These are phyloP conservation scores for Iguana delicatissima DNA, from an alignment of 2,797 vertebrate genomes.

Conservation along the genomic window DNA sequence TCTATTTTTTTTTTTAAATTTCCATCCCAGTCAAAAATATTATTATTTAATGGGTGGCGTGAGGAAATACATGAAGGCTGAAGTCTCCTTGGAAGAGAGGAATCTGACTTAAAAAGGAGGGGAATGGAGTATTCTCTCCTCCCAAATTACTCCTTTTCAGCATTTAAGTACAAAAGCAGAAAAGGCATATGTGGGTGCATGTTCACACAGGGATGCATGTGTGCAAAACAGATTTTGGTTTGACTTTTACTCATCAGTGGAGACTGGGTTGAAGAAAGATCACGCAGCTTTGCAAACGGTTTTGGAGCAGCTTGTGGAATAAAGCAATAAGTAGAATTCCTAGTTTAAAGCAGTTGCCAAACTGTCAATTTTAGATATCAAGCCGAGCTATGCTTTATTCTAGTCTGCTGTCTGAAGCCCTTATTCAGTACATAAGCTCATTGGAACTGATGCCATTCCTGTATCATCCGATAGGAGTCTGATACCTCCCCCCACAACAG, in stretches of 20 bases:
- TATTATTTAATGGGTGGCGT: slow-evolving; percentile 34
- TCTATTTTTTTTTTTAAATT: slow-evolving; percentile 57
- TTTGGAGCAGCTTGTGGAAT: slow-evolving; percentile 64
- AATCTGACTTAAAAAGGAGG: slow-evolving; percentile 46
- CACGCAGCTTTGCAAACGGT: slow-evolving; percentile 67
- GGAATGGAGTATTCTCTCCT: slow-evolving; percentile 40
- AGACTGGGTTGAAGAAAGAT: slow-evolving; percentile 53
- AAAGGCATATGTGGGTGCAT: background rate
- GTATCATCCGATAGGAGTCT: background rate
- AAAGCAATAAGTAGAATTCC: slow-evolving; percentile 72
- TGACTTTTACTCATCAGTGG: slow-evolving; percentile 41
- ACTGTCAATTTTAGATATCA: slow-evolving; percentile 64
- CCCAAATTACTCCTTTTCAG: slow-evolving; percentile 46
- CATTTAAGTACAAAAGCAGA: slow-evolving; percentile 50
- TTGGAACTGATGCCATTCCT: background rate
- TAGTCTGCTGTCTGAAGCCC: slow-evolving; percentile 15
- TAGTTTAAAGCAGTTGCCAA: slow-evolving; percentile 61
- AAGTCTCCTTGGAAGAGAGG: slow-evolving; percentile 60
- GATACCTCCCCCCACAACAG: background rate
- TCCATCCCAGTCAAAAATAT: slow-evolving; percentile 73
- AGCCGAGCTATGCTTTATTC: slow-evolving; percentile 24
- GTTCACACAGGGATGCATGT: background rate
- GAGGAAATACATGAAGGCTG: slow-evolving; percentile 50
- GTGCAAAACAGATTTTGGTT: slow-evolving; percentile 51
- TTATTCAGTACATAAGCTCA: background rate